phyloP scores from a whole-genome alignment of 2,113 vertebrate genomes.

The Ictidomys tridecemlineatus region DNA sequence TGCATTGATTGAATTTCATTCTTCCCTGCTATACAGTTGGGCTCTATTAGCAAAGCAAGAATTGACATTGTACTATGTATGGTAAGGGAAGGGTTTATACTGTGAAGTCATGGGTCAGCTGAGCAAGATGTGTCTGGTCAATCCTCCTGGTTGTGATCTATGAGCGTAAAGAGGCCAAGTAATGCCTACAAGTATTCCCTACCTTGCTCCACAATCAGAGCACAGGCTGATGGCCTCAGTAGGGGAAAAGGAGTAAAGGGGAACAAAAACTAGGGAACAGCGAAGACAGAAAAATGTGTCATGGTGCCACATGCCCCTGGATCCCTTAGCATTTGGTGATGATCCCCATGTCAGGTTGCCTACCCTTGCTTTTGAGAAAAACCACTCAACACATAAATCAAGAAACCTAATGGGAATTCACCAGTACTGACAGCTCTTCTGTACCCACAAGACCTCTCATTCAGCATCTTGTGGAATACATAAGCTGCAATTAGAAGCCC shows the following conservation, averaged over 20 bases:
- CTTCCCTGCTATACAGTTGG: fast-evolving
- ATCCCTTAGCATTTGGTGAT: neutral
- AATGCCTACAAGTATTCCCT: neutral
- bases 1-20: neutral
- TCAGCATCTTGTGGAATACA: neutral
- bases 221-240: neutral
- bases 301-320: neutral
- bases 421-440: neutral
- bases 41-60: neutral
- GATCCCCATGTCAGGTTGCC: neutral
- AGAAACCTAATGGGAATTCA: neutral
- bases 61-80: neutral
- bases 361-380: neutral
- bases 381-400: neutral
- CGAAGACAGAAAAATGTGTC: neutral
- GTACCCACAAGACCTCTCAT: neutral
- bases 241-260: neutral
- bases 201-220: too few species aligned
- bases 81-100: neutral
- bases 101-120: neutral
- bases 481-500: too few species aligned
- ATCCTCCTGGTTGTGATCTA: neutral
- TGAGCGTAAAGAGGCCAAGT: neutral
- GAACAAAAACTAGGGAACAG: neutral
- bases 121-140: neutral